Percentiles rank a stretch among this genome's conserved stretches.
Evolutionary conservation across 2,797 vertebrate genomes (phyloP).

Genomic region (Protonibea diacanthus): DNA sequence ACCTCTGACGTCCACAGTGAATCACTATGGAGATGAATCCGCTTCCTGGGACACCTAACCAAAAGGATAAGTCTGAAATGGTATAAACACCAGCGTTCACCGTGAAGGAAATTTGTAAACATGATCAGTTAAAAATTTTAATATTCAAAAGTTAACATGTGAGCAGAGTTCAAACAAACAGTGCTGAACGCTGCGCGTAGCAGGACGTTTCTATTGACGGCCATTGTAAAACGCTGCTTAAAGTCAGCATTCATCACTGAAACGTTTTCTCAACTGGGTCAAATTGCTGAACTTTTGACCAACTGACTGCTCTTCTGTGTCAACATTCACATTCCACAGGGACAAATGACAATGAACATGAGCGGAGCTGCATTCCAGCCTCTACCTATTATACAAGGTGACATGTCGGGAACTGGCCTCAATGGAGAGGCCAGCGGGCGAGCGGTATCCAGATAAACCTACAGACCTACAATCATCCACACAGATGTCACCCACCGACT

Average conservation of each 20-base stretch:
- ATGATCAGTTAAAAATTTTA: background rate
- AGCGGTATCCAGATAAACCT: constrained; percentile 31
- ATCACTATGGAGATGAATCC: constrained; percentile 64
- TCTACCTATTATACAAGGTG: constrained; percentile 76
- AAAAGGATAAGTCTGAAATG: constrained; percentile 17
- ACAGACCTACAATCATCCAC: background rate
- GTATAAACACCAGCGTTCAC: background rate
- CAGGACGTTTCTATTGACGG: background rate
- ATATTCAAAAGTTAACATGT: background rate
- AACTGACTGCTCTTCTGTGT: constrained; percentile 68
- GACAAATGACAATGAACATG: constrained; percentile 74
- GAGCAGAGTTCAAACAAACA: background rate
- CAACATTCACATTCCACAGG: constrained; percentile 78
- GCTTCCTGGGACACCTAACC: constrained; percentile 66
- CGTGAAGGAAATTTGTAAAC: background rate
- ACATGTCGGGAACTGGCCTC: constrained; percentile 47
- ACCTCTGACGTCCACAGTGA: constrained; percentile 68
- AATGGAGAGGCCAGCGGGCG: constrained; percentile 30
- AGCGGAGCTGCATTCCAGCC: constrained; percentile 77
- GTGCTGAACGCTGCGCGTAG: background rate
- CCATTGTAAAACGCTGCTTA: background rate
- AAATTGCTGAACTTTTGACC: constrained; percentile 71
- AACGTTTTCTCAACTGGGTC: constrained; percentile 51
- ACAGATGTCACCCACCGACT: background rate
- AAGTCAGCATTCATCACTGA: constrained; percentile 3